These are phyloP conservation scores for Seira musarum DNA, from an alignment of 2,888 invertebrate species.

Conservation along the genomic window DNA sequence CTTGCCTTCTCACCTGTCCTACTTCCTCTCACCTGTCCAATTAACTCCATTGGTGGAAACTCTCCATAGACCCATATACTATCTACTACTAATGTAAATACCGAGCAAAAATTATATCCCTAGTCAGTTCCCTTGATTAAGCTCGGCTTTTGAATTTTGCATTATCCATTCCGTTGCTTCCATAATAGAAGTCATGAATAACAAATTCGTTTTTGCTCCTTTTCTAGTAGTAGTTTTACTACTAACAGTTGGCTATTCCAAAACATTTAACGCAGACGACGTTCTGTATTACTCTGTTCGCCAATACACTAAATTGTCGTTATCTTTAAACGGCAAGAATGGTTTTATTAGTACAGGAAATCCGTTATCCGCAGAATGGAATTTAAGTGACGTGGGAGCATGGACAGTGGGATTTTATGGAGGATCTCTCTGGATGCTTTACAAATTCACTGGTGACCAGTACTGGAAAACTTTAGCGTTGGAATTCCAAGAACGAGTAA, in stretches of 20 bases:
- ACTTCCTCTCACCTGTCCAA: too few species aligned
- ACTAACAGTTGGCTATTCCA: background rate
- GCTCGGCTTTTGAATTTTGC: too few species aligned
- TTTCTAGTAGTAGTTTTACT: too few species aligned
- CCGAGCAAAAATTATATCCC: too few species aligned
- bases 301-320: slow-evolving; percentile 48
- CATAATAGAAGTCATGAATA: too few species aligned
- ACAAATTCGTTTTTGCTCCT: too few species aligned
- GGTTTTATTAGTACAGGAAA: slow-evolving; percentile 51
- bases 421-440: slow-evolving; percentile 67
- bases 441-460: slow-evolving; percentile 58
- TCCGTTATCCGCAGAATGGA: slow-evolving; percentile 44
- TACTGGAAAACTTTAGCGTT: slow-evolving; percentile 61
- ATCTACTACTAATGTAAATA: too few species aligned
- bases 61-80: too few species aligned
- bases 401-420: slow-evolving; percentile 68
- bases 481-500: slow-evolving; percentile 61
- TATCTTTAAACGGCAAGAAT: slow-evolving; percentile 38
- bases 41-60: too few species aligned
- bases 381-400: slow-evolving; percentile 15
- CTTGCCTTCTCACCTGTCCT: too few species aligned
- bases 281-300: slow-evolving; percentile 46
- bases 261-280: slow-evolving; percentile 24
- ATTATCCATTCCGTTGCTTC: too few species aligned
- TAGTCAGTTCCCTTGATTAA: too few species aligned